A percentile compares a stretch with the other conserved stretches of the same genome.
Conservation (phyloP, 1,140 invertebrate genomes). For the Caenorhabditis remanei region DNA sequence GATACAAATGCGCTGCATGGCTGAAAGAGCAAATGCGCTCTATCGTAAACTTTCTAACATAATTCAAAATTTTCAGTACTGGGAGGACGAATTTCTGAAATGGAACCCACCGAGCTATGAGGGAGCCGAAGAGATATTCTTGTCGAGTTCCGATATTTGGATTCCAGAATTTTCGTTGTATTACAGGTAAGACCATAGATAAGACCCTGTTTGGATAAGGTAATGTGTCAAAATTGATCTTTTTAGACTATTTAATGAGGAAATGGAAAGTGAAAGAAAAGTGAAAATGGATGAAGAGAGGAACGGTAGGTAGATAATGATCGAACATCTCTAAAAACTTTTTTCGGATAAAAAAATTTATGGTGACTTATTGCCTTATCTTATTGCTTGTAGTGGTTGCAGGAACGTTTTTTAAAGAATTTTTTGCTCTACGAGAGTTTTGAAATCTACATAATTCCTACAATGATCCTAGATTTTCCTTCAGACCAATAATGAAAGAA, state of each 20-base stretch:
- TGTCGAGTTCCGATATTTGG: slow-evolving; percentile 79
- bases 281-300: not conserved
- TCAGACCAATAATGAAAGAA: no score
- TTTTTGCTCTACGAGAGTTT: no score
- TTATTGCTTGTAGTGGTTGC: no score
- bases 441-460: no score
- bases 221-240: not conserved
- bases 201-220: not conserved
- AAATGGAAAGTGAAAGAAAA: no score
- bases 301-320: not conserved
- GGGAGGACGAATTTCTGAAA: slow-evolving; percentile 79
- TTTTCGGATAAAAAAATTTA: not conserved
- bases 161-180: slow-evolving; percentile 79
- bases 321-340: not conserved
- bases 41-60: not conserved
- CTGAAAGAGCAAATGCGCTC: not conserved
- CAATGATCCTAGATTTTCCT: no score
- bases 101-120: slow-evolving; percentile 79
- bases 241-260: no score
- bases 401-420: no score
- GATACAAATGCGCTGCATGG: no score
- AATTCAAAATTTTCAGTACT: slow-evolving; percentile 76
- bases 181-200: slow-evolving; percentile 61
- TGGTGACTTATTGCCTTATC: no score
- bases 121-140: slow-evolving; percentile 78